phyloP scores from a whole-genome alignment of 2,888 invertebrate species.

The Pollenia griseotomentosa region DNA sequence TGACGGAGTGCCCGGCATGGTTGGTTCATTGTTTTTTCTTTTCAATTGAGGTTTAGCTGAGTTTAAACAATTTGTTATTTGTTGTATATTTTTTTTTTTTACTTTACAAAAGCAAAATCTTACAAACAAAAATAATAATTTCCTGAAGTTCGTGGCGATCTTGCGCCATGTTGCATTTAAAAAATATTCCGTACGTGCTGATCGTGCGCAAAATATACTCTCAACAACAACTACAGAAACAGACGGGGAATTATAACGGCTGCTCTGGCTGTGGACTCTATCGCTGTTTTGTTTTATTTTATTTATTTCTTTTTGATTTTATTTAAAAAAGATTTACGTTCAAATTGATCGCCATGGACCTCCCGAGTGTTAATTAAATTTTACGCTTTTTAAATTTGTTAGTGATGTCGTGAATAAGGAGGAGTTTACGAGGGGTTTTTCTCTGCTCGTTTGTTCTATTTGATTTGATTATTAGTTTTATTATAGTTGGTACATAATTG shows the following conservation, averaged over 20 bases:
- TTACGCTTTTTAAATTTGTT: slow-evolving; percentile 69
- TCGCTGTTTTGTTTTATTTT: slow-evolving; percentile 53
- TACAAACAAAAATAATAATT: slow-evolving; percentile 45
- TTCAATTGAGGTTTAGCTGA: slow-evolving; percentile 63
- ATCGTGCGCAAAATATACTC: slow-evolving; percentile 77
- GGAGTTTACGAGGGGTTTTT: neutral
- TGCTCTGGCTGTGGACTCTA: slow-evolving; percentile 23
- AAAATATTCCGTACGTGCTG: slow-evolving; percentile 80
- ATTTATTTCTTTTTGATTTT: slow-evolving; percentile 54
- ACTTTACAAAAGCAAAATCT: slow-evolving; percentile 44
- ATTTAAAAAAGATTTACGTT: slow-evolving; percentile 80
- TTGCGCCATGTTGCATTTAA: slow-evolving; percentile 72
- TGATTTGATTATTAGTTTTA: slow-evolving; percentile 28
- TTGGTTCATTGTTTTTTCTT: slow-evolving; percentile 8
- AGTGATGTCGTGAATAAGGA: neutral
- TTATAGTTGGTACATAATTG: slow-evolving; percentile 28
- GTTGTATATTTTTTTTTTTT: slow-evolving; percentile 43
- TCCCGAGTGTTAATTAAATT: slow-evolving; percentile 82
- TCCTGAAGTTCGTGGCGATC: slow-evolving; percentile 74
- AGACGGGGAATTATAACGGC: slow-evolving; percentile 41
- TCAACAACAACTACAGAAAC: slow-evolving; percentile 44
- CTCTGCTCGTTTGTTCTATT: neutral
- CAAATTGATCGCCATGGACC: slow-evolving; percentile 82
- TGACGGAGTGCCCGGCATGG: slow-evolving; percentile 7
- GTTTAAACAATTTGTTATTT: slow-evolving; percentile 61